Evolutionary conservation across 2,888 invertebrate genomes (phyloP).

Genomic region (Tineola bisselliella): DNA sequence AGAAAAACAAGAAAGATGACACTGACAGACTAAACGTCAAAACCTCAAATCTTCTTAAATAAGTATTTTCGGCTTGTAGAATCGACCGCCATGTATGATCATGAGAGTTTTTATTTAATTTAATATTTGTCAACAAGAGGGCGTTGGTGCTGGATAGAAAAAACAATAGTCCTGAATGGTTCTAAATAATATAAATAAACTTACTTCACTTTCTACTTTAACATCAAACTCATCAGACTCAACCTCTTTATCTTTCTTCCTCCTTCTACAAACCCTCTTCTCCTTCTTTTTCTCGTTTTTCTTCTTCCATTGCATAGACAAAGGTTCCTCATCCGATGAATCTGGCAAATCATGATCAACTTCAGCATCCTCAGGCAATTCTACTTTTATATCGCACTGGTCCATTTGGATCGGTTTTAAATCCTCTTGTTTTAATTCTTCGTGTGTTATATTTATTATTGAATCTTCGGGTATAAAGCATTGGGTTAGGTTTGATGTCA

Average conservation of each 20-base stretch:
- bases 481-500: slow-evolving; percentile 25
- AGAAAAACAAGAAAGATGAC: too few relatives aligned
- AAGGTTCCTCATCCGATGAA: slow-evolving; percentile 36
- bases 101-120: too few relatives aligned
- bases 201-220: not conserved
- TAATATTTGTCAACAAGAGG: too few relatives aligned
- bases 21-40: too few relatives aligned
- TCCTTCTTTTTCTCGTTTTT: not conserved
- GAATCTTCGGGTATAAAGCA: slow-evolving; percentile 17
- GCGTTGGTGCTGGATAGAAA: too few relatives aligned
- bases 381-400: slow-evolving; percentile 17
- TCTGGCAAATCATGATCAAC: slow-evolving; percentile 11
- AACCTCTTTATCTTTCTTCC: slow-evolving; percentile 21
- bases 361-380: slow-evolving; percentile 28
- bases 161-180: too few relatives aligned
- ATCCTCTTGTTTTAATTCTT: not conserved
- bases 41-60: too few relatives aligned
- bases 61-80: too few relatives aligned
- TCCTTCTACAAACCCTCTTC: slow-evolving; percentile 15
- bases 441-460: not conserved
- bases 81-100: too few relatives aligned
- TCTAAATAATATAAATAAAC: not conserved
- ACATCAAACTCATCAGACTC: not conserved
- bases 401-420: slow-evolving; percentile 13
- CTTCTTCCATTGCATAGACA: slow-evolving; percentile 32